Base-by-base conservation (phyloP, 2,113 vertebrate genomes). In the Rhinolophus sinicus region DNA sequence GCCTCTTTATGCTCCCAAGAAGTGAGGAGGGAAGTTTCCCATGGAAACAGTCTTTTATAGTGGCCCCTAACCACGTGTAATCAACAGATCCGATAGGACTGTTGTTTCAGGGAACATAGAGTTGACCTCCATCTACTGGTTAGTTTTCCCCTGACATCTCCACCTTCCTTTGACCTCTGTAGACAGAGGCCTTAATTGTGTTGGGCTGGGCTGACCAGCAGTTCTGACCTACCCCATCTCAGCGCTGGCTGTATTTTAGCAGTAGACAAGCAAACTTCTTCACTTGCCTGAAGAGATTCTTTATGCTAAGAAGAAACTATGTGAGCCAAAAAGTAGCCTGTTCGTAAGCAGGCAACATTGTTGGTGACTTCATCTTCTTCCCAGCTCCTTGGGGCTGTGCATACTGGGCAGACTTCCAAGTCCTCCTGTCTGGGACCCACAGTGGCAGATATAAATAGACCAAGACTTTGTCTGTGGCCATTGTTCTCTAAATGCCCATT, bases 381-480 rank as follows among this genome's bases (percentile, higher is more conserved):
- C 94, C 89, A 93, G 65, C 89, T 58, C 6, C 73, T 97, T 97
- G 94, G 97, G 97, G 96, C 94, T 90, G 62, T 87, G 93, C 70
- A 3, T 60, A 40, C 88, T 81, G 93, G 97, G 97, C 97, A 97
- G 97, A 97, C 92, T 93, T 98, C 97, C 97, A 98, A 97, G 97
- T 96, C 97, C 97, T 97, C 91, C 94, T 96, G 97, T 98, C 97
- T 97, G 97, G 88, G 94, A 96, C 97, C 78, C 67, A 94, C 95
- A 91, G 97, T 95, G 97, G 97, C 93, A 94, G 97, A 95, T 97
- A 98, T 93, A 98, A 98, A 98, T 98, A 98, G 97, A 93, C 82
- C 96, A 96, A 94, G 95, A 94, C 95, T 97, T 95, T 87, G 96
- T 96, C 96, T 97, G 69, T 67, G 70, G 83, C 94, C 94, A 97